A percentile compares a stretch with the other conserved stretches of the same genome.
Evolutionary conservation across 2,797 vertebrate genomes (phyloP).

Genomic region (Linurgus olivaceus): DNA sequence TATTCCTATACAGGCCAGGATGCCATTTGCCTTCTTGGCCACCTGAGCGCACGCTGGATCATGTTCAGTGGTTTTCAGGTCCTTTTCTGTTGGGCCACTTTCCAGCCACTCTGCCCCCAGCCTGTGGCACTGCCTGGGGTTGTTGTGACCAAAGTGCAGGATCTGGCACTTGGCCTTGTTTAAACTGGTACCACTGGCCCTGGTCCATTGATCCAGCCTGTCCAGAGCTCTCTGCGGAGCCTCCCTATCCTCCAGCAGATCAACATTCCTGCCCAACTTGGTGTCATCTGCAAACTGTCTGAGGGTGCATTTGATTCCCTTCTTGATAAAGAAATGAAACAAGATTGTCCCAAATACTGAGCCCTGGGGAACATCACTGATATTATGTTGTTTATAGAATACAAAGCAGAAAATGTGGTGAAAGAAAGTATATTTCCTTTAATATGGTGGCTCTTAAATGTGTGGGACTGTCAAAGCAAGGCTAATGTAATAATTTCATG

Average conservation of each 20-base stretch:
- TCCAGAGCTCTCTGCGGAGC: neutral
- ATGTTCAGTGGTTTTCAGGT: neutral
- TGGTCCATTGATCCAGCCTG: neutral
- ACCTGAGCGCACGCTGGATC: rapidly evolving
- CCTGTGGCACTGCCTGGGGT: rapidly evolving
- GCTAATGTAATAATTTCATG: neutral
- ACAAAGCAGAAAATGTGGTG: neutral
- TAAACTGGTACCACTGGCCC: neutral
- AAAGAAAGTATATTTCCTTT: neutral
- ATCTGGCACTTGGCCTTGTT: neutral
- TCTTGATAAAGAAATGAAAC: neutral
- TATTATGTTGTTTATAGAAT: neutral
- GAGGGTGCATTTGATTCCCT: neutral
- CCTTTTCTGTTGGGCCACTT: neutral
- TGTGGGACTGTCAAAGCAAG: neutral
- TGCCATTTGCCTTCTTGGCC: neutral
- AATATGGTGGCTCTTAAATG: neutral
- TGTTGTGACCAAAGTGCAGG: neutral
- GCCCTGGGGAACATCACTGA: neutral
- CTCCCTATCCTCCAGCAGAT: neutral
- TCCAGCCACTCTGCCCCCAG: neutral
- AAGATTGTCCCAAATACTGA: neutral
- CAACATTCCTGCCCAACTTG: neutral
- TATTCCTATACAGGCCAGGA: neutral
- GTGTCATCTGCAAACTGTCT: neutral